Evolutionary conservation across 2,888 invertebrate genomes (phyloP), one percentile per base, ranked within the genome.

Genomic region (Argyresthia goedartella): DNA sequence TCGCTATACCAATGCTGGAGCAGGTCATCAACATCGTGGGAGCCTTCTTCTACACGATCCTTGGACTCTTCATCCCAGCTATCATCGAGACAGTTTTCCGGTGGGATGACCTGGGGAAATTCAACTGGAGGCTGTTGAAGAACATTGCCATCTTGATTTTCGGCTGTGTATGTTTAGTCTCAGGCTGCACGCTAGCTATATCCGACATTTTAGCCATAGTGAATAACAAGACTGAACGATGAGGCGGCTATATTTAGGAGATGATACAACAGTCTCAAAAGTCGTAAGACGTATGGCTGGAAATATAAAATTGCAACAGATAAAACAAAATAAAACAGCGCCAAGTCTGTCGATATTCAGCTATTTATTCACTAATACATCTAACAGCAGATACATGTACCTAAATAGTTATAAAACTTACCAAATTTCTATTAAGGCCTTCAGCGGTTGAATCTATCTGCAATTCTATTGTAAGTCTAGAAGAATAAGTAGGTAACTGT

Each of bases 31-130:
- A 82, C 57, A 63, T 87, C 1, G 87, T 87, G 0, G 87, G 87
- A 1, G 79, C 87, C 1, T 64, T 91, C 8, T 91, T 91, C 63
- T 91, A 92, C 64, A 92, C 93, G 0, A 88, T 90, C 13, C 82
- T 92, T 45, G 96, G 97, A 1, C 88, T 95, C 41, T 88, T 92
- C 54, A 90, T 93, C 44, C 94, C 95, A n/a, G 92, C 93, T 0
- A 73, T 92, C 2, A 81, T 94, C 1, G 93, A 95, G 61, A 92
- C 91, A 0, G 88, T 95, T 0, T 89, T 91, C 53, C 81, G 88
- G 47, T 92, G 91, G 91, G 90, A 92, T 25, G 82, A 90, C 56
- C 88, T 92, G 7, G 95, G 95, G 4, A 75, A 63, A 55, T 88
- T 74, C 57, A 89, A 91, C 46, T 93, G 93, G 92, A 87, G 90